Evolutionary conservation across 2,113 vertebrate species (phyloP).

Genomic region (Lepidothrix coronata): DNA sequence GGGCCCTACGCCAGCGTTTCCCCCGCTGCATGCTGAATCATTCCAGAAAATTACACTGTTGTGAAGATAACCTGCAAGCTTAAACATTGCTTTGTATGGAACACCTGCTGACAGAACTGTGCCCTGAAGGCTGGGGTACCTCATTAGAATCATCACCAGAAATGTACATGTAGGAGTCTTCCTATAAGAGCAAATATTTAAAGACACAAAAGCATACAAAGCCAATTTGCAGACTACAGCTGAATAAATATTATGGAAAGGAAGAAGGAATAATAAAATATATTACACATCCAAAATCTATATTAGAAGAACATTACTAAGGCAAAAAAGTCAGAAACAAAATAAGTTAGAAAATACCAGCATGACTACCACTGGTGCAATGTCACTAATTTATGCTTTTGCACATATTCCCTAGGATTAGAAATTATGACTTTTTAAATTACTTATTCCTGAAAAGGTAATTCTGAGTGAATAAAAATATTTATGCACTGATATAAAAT

Average conservation of each 20-base stretch:
- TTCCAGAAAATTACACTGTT: slow-evolving; percentile 30
- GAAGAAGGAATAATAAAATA: slow-evolving; percentile 30
- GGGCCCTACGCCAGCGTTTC: slow-evolving; percentile 33
- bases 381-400: neutral
- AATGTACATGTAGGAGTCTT: slow-evolving; percentile 26
- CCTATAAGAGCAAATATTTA: slow-evolving; percentile 49
- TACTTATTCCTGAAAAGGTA: neutral
- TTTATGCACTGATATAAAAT: neutral
- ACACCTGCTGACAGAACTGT: slow-evolving; percentile 28
- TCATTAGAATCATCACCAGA: slow-evolving; percentile 50
- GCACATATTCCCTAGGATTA: neutral
- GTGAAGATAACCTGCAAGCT: slow-evolving; percentile 19
- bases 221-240: neutral
- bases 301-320: neutral
- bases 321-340: neutral
- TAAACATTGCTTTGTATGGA: slow-evolving; percentile 9
- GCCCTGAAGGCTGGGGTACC: slow-evolving; percentile 19
- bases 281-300: neutral
- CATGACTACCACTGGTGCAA: neutral
- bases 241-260: slow-evolving; percentile 34
- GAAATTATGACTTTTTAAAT: neutral
- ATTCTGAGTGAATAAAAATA: neutral
- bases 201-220: slow-evolving; percentile 24
- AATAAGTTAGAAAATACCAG: neutral
- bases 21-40: slow-evolving; percentile 9